Evolutionary conservation across 2,797 vertebrate species (phyloP).

Genomic region (Cichlasoma orientale): DNA sequence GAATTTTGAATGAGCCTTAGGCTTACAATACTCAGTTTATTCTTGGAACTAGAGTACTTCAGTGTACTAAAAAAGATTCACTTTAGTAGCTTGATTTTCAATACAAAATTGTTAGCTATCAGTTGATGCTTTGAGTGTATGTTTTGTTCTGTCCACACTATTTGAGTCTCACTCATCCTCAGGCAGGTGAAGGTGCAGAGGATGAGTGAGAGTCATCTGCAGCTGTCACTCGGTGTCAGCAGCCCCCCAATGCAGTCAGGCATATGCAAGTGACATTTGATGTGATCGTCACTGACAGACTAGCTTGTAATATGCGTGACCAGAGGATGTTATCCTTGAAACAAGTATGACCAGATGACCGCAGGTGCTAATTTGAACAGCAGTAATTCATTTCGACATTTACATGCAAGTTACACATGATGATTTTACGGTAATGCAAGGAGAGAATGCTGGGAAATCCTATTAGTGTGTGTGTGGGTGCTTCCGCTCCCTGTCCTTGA

Average conservation of each 20-base stretch:
- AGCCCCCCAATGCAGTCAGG: slow-evolving; percentile 34
- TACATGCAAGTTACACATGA: neutral
- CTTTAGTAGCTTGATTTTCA: neutral
- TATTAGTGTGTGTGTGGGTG: neutral
- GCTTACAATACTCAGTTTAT: slow-evolving; percentile 18
- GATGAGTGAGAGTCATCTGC: slow-evolving; percentile 52
- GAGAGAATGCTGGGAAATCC: neutral
- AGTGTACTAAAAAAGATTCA: neutral
- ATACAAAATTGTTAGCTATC: neutral
- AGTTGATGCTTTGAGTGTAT: neutral
- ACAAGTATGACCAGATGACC: slow-evolving; percentile 12
- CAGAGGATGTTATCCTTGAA: slow-evolving; percentile 35
- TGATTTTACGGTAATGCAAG: neutral
- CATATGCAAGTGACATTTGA: slow-evolving; percentile 68
- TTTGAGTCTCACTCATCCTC: slow-evolving; percentile 10
- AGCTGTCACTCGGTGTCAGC: slow-evolving; percentile 50
- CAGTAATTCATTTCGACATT: neutral
- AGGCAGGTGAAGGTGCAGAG: slow-evolving; percentile 23
- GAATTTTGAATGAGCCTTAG: slow-evolving; percentile 18
- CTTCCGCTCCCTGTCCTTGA: slow-evolving; percentile 34
- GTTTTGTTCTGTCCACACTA: neutral
- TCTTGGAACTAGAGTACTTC: neutral
- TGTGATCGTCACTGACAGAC: slow-evolving; percentile 44
- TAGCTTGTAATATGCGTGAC: slow-evolving; percentile 35
- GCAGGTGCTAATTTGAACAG: neutral